Evolutionary conservation across 2,113 vertebrate genomes (phyloP).

Genomic region (Oxyruncus cristatus): DNA sequence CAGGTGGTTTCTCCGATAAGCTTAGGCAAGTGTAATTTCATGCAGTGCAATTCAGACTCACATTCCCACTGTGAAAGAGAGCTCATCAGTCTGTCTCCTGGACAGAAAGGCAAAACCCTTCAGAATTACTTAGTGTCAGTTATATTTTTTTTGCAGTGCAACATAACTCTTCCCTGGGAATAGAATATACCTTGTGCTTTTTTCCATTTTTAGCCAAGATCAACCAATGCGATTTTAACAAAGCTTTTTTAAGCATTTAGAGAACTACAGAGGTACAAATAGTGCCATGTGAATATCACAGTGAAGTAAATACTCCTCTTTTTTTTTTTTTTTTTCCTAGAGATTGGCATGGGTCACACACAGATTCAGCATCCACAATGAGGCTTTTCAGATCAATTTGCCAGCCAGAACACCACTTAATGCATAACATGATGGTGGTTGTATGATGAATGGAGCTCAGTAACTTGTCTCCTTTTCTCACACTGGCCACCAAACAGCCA

Average conservation of each 20-base stretch:
- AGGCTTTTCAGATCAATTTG: not conserved
- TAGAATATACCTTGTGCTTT: not conserved
- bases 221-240: not conserved
- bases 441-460: fast-evolving
- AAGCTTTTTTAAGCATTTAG: not conserved
- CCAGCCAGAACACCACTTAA: not conserved
- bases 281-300: not conserved
- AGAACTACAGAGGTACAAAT: not conserved
- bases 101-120: conserved; percentile 33
- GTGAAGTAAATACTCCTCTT: not conserved
- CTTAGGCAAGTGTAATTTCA: conserved; percentile 42
- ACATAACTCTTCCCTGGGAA: not conserved
- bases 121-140: conserved; percentile 27
- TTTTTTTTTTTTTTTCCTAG: not conserved
- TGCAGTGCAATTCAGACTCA: conserved; percentile 21
- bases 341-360: not conserved
- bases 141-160: not conserved
- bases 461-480: not conserved
- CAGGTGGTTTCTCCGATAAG: conserved; percentile 28
- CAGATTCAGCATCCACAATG: not conserved
- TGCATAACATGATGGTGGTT: not conserved
- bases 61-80: not conserved
- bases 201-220: not conserved
- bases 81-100: conserved; percentile 21
- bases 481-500: not conserved